A percentile compares a stretch with the other conserved stretches of the same genome.
phyloP scores from a whole-genome alignment of 1,140 invertebrate species.

The Drosophila kohkoa region DNA sequence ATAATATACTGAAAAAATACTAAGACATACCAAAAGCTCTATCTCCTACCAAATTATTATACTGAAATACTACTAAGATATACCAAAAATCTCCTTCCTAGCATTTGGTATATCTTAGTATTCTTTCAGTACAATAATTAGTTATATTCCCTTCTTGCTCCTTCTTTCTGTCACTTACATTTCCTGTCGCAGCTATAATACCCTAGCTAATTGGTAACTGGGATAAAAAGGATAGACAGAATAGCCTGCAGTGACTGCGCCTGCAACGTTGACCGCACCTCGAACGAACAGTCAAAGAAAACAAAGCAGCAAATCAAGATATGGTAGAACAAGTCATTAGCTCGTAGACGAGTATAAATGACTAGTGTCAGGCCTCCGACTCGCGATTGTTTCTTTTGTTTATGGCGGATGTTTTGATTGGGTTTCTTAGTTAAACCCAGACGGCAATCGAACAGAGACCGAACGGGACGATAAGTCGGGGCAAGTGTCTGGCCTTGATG shows the following conservation, averaged over 20 bases:
- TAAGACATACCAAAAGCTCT: too few relatives aligned
- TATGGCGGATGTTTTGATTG: slow-evolving; percentile 71
- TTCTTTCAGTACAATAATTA: too few relatives aligned
- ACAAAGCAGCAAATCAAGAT: slow-evolving; percentile 8
- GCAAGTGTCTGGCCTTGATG: slow-evolving; percentile 42
- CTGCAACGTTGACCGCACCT: neutral
- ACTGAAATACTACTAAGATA: too few relatives aligned
- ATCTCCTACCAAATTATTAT: too few relatives aligned
- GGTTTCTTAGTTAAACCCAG: slow-evolving; percentile 44
- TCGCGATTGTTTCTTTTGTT: slow-evolving; percentile 61
- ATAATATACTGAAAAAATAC: too few relatives aligned
- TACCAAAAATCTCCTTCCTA: too few relatives aligned
- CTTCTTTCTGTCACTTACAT: too few relatives aligned
- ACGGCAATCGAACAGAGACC: slow-evolving; percentile 28
- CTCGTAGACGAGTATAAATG: slow-evolving; percentile 17
- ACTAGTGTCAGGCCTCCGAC: slow-evolving; percentile 61
- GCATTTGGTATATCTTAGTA: too few relatives aligned
- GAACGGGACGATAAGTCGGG: slow-evolving; percentile 15
- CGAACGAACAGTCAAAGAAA: neutral
- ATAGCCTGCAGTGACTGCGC: neutral
- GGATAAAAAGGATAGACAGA: neutral
- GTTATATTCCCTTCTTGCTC: too few relatives aligned
- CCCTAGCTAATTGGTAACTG: too few relatives aligned
- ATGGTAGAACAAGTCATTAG: slow-evolving; percentile 49
- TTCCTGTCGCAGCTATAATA: too few relatives aligned